Evolutionary conservation across 2,113 vertebrate species (phyloP).

Genomic region (Elgaria multicarinata): DNA sequence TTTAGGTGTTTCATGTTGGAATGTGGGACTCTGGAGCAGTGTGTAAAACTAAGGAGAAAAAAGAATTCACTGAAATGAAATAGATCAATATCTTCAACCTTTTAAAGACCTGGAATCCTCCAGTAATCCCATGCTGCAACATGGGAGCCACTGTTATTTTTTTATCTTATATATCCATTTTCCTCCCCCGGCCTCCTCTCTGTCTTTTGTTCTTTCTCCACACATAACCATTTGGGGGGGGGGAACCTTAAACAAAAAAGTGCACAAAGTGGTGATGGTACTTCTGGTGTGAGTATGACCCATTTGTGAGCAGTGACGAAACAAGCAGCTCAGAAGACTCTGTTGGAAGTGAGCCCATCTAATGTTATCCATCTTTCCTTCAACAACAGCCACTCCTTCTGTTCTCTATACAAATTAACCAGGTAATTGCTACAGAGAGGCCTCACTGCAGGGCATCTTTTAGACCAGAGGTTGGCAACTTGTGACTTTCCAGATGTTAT

Average conservation of each 20-base stretch:
- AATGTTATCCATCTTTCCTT: not conserved
- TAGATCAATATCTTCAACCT: not conserved
- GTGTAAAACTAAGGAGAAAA: not conserved
- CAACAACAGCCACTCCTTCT: not conserved
- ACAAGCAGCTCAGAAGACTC: not conserved
- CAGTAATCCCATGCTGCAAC: not conserved
- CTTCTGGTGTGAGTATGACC: not conserved
- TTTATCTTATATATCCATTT: not conserved
- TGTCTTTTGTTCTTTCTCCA: not conserved
- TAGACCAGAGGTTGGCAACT: not conserved
- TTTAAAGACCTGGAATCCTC: not conserved
- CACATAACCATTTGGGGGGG: too few relatives aligned
- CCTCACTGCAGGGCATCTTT: not conserved
- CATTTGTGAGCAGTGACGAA: not conserved
- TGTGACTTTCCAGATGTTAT: too few relatives aligned
- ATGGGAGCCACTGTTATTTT: not conserved
- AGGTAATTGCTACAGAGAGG: not conserved
- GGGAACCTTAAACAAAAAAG: too few relatives aligned
- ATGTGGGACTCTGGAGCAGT: not conserved
- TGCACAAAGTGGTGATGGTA: not conserved
- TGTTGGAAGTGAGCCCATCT: not conserved
- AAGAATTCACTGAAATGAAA: not conserved
- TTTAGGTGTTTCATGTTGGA: not conserved
- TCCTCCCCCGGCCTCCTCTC: not conserved
- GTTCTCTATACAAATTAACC: not conserved